Conservation (phyloP, 1,140 invertebrate genomes). For the Melanaphis sacchari region DNA sequence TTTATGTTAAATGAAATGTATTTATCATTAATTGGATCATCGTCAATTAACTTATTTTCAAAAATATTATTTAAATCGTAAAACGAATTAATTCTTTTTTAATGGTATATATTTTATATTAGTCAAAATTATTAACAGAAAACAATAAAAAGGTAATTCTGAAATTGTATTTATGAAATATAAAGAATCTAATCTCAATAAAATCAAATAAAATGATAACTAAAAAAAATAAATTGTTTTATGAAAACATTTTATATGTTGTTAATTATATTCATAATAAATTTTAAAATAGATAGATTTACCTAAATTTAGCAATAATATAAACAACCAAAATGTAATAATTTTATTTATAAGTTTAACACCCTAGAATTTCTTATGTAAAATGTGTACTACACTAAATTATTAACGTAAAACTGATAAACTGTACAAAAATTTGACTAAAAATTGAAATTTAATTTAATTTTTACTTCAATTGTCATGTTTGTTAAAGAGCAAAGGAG, state of each 20-base stretch:
- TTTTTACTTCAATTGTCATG: neutral
- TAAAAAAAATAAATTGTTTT: too few species aligned
- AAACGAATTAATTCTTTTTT: too few species aligned
- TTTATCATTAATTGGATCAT: neutral
- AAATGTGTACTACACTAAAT: neutral
- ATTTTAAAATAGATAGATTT: neutral
- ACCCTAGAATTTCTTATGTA: neutral
- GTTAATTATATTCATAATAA: too few species aligned
- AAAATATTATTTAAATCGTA: too few species aligned
- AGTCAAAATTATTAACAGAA: neutral
- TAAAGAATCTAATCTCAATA: neutral
- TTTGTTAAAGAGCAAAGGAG: neutral
- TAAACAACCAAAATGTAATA: neutral
- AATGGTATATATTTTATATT: neutral
- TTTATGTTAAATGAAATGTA: neutral
- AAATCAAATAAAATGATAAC: too few species aligned
- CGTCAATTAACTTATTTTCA: neutral
- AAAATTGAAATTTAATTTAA: conserved; percentile 2
- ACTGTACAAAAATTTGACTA: neutral
- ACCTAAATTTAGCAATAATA: neutral
- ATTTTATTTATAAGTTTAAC: neutral
- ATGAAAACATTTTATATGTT: too few species aligned
- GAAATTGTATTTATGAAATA: neutral
- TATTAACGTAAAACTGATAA: neutral
- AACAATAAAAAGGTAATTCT: neutral